Percentiles rank a stretch among this genome's conserved stretches.
phyloP scores from a whole-genome alignment of 2,888 invertebrate species.

The Zelleria hepariella region DNA sequence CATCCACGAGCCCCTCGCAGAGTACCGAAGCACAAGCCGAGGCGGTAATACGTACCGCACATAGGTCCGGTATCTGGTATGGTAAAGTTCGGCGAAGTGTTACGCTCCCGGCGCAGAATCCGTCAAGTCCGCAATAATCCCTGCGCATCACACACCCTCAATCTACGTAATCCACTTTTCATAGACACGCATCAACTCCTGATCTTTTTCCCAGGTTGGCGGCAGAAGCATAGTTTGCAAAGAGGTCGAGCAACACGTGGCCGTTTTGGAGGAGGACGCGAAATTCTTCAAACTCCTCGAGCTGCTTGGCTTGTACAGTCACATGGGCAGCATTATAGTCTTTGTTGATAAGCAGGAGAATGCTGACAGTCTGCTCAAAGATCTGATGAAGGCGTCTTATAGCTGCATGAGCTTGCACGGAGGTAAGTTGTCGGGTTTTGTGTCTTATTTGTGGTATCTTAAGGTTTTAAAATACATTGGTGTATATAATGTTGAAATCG shows the following conservation, averaged over 20 bases:
- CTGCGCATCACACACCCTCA: too few relatives aligned
- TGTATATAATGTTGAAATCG: too few relatives aligned
- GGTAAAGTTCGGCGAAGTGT: too few relatives aligned
- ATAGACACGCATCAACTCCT: background rate
- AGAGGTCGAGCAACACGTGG: slow-evolving; percentile 96
- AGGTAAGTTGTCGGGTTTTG: slow-evolving; percentile 52
- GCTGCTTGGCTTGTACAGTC: slow-evolving; percentile 94
- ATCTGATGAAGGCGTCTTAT: slow-evolving; percentile 96
- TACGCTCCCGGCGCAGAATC: too few relatives aligned
- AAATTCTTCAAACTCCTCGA: slow-evolving; percentile 98
- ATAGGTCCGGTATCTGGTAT: too few relatives aligned
- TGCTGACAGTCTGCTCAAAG: slow-evolving; percentile 92
- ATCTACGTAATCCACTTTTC: background rate
- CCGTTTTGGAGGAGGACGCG: slow-evolving; percentile 94
- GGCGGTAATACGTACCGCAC: too few relatives aligned
- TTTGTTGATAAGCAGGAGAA: slow-evolving; percentile 99
- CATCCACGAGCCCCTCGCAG: too few relatives aligned
- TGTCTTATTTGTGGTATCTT: background rate
- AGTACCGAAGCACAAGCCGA: too few relatives aligned
- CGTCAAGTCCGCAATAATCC: too few relatives aligned
- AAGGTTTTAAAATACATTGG: too few relatives aligned
- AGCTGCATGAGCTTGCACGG: slow-evolving; percentile 98
- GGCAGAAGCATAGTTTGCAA: slow-evolving; percentile 97
- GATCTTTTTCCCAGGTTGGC: slow-evolving; percentile 75
- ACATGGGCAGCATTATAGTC: slow-evolving; percentile 93